phyloP scores from a whole-genome alignment of 2,113 vertebrate genomes.

The Nesoenas mayeri region DNA sequence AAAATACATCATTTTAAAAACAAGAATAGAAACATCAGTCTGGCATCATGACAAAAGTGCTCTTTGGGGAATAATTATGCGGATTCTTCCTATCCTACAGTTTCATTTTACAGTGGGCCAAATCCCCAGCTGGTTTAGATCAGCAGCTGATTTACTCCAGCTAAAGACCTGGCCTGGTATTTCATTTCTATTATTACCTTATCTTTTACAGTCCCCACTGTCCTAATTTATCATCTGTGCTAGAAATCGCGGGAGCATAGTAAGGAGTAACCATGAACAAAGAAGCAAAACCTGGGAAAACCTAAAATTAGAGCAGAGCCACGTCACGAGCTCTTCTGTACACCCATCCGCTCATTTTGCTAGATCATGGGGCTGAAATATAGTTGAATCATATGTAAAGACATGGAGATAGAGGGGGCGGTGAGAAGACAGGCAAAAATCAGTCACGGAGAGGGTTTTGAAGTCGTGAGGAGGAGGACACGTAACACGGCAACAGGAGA shows the following conservation, averaged over 20 bases:
- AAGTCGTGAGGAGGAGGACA: neutral
- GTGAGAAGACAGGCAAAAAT: neutral
- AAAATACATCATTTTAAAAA: constrained; percentile 66
- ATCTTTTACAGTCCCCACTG: constrained; percentile 57
- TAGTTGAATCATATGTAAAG: neutral
- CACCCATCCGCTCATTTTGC: neutral
- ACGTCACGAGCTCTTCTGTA: neutral
- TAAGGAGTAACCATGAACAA: constrained; percentile 23
- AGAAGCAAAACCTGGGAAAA: constrained; percentile 20
- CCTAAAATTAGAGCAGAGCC: neutral
- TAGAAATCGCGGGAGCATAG: constrained; percentile 7
- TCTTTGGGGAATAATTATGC: constrained; percentile 63
- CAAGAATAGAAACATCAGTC: constrained; percentile 68
- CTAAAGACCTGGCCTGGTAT: constrained; percentile 62
- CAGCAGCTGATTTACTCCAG: constrained; percentile 66
- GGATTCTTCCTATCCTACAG: constrained; percentile 58
- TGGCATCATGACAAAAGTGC: constrained; percentile 59
- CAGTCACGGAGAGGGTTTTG: neutral
- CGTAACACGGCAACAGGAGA: neutral
- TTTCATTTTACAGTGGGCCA: constrained; percentile 66
- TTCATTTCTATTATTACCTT: constrained; percentile 69
- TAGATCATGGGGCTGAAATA: neutral
- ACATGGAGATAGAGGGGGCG: neutral
- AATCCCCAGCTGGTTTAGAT: constrained; percentile 65
- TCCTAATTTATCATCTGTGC: constrained; percentile 54